These are phyloP conservation scores for Leptopilina boulardi DNA, from an alignment of 1,140 invertebrate species.

Conservation along the genomic window DNA sequence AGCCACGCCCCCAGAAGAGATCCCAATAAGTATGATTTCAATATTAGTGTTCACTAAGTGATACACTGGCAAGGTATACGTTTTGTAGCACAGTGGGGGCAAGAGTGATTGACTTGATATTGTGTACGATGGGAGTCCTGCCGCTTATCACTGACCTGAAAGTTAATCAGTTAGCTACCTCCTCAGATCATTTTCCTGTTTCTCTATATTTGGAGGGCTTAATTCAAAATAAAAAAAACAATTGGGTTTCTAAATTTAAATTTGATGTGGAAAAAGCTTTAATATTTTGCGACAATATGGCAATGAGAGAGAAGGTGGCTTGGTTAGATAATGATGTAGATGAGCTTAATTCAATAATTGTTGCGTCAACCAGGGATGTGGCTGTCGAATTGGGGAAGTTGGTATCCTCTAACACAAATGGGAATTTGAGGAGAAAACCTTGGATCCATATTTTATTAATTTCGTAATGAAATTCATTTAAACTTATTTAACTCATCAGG, in stretches of 20 bases:
- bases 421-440: not conserved
- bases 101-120: constrained; percentile 8
- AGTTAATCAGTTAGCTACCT: not conserved
- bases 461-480: too few relatives aligned
- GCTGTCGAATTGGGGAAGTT: not conserved
- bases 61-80: constrained; percentile 27
- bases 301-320: not conserved
- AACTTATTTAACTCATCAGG: too few relatives aligned
- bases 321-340: constrained; percentile 1
- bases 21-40: too few relatives aligned
- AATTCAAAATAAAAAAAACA: not conserved
- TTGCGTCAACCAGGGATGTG: not conserved
- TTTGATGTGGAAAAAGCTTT: not conserved
- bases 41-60: too few relatives aligned
- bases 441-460: too few relatives aligned
- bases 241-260: not conserved
- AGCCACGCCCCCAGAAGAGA: too few relatives aligned
- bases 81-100: not conserved
- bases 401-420: not conserved
- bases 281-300: not conserved
- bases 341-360: not conserved
- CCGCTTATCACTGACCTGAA: constrained; percentile 1
- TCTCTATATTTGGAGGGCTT: not conserved
- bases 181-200: constrained; percentile 35
- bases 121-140: not conserved